Conservation (phyloP, 2,797 vertebrate genomes). For the Eurystomus glaucurus region DNA sequence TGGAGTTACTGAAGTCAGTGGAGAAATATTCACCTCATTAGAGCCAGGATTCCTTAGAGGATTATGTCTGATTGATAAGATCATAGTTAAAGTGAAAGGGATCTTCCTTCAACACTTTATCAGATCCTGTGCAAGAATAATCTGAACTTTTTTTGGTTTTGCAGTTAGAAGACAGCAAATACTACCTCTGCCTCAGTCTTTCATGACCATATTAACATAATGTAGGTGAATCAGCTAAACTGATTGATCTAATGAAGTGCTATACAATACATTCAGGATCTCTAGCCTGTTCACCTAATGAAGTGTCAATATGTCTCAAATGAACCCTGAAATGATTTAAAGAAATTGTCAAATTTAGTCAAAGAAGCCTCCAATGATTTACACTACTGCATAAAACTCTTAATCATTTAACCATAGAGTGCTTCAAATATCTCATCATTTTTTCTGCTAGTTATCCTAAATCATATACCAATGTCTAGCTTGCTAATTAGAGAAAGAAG, state of each 20-base stretch:
- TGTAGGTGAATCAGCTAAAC: background rate
- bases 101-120: background rate
- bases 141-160: background rate
- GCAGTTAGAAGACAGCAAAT: background rate
- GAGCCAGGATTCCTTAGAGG: background rate
- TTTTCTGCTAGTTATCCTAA: conserved; percentile 15
- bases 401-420: conserved; percentile 8
- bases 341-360: conserved; percentile 20
- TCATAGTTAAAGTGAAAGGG: accelerated
- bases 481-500: conserved; percentile 3
- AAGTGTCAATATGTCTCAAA: conserved; percentile 23
- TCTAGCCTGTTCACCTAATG: background rate
- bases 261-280: background rate
- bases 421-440: background rate
- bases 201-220: background rate
- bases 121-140: background rate
- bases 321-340: background rate
- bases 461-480: background rate
- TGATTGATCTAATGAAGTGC: background rate
- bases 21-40: background rate
- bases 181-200: background rate
- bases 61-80: background rate
- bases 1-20: background rate
- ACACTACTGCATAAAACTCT: background rate
- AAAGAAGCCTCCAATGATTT: background rate